Evolutionary conservation across 1,140 invertebrate genomes (phyloP), one percentile per base, ranked within the genome.

Genomic region (Caenorhabditis briggsae): DNA sequence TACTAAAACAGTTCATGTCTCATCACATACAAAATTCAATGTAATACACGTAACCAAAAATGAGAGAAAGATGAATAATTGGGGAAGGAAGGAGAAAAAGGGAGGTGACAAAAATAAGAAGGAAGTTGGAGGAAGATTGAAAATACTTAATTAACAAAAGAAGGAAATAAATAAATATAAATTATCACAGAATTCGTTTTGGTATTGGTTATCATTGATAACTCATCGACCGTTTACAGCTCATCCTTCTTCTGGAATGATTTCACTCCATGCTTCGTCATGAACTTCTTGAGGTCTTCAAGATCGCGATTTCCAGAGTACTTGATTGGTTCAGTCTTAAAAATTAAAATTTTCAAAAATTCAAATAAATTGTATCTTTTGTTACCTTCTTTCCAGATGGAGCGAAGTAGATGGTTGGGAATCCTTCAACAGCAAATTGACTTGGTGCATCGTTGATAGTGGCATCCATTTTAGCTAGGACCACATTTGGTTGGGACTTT

Each of bases 381-480:
- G 11, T 46, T 48, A 53, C 89, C 88, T 94, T 94, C 83, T 93
- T 93, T 12, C 88, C 90, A 18, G 92, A 91, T 70, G 93, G 93
- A 20, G 94, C 90, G 86, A 93, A 94, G 87, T 93, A 94, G 23
- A 94, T 92, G 0, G 94, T 94, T 11, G 94, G 94, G 88, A 94
- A 94, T 9, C 94, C 94, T 85, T 93, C 93, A 8, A 94, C 92
- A 53, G 92, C 89, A 88, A 93, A 94, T 48, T 92, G 88, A 46
- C 92, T 92, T 41, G 93, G 93, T 56, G 93, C 89, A 89, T 94
- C 94, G 88, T 94, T 94, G 25, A 91, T 90, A 20, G 93, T 93
- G 11, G 93, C 94, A 91, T 94, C 94, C 88, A 94, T 93, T 90
- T 94, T 94, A 5, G 93, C 93, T 41, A 94, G 90, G 7, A 94